Base-by-base conservation (phyloP, 1,140 invertebrate species). In the Triops longicaudatus region DNA sequence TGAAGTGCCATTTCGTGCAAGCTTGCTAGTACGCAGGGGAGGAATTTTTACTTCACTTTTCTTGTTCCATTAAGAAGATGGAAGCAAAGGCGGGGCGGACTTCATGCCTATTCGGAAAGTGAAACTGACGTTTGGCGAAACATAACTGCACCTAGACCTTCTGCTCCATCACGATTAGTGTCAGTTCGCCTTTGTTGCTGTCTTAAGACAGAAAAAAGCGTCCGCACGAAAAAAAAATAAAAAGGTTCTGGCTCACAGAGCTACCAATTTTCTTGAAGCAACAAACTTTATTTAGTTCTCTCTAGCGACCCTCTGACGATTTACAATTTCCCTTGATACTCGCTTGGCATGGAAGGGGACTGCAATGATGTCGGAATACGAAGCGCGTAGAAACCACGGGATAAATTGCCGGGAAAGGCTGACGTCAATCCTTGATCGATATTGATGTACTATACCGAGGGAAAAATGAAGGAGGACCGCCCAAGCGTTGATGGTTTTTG, bases 1-100 rank as follows among this genome's bases (percentile, higher is more conserved):
- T 63, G 50, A 63, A 63, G 50, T 63, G 50, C 50, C 50, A 3
- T 63, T 63, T 63, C 50, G 50, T 63, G 50, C 50, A 22, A 63
- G 50, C 50, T 22, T n/a, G 22, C 10, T 0, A 22, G 50, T n/a
- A 22, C 22, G 50, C 50, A 63, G 6, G 50, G 50, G 50, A 63
- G 17, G 50, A 22, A 22, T 63, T 63, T 63, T 63, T 63, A 14
- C 50, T 63, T n/a, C 14, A 2, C 50, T 63, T 63, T 63, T 63
- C 50, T 22, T 63, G 10, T 63, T 63, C 14, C 14, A 22, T 63
- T 63, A 63, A 63, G 50, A 22, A 63, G 50, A 63, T 63, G 22
- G 50, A 63, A 63, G 17, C 17, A 63, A 17, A 63, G 50, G 50
- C 50, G 50, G 17, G 14, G 22, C 50, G 14, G 50, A 22, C 50